phyloP scores from a whole-genome alignment of 1,140 invertebrate genomes.

The Idris sp. region DNA sequence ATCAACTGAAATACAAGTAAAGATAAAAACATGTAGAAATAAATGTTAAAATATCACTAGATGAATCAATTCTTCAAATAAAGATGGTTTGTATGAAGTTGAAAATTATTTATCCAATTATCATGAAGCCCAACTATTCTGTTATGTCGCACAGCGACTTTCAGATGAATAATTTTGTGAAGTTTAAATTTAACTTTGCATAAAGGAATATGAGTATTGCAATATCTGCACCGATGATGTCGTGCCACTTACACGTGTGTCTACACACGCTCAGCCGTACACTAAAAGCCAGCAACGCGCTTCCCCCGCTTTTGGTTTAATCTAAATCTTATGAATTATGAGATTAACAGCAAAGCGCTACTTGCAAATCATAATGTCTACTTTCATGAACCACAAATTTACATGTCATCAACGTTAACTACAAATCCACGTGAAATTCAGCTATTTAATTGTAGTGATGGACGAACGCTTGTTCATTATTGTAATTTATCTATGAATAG shows the following conservation, averaged over 20 bases:
- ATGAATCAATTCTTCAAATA: conserved; percentile 31
- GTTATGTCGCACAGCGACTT: conserved; percentile 51
- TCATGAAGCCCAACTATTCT: conserved; percentile 59
- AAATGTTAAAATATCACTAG: neutral
- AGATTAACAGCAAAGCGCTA: conserved; percentile 38
- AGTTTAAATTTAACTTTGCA: conserved; percentile 62
- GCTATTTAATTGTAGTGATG: no score
- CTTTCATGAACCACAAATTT: conserved; percentile 31
- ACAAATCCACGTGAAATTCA: no score
- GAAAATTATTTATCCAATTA: conserved; percentile 55
- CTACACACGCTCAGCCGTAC: neutral
- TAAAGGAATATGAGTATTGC: conserved; percentile 49
- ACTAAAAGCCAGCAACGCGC: neutral
- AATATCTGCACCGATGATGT: conserved; percentile 45
- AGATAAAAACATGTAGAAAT: no score
- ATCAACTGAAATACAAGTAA: no score
- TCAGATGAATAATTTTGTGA: conserved; percentile 63
- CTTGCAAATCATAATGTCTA: conserved; percentile 43
- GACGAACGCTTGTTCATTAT: no score
- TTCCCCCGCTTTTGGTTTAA: conserved; percentile 31
- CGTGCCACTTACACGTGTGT: conserved; percentile 15
- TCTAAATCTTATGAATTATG: conserved; percentile 57
- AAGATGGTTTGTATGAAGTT: conserved; percentile 30
- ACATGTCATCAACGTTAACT: conserved; percentile 18
- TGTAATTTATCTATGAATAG: no score